A percentile compares a stretch with the other conserved stretches of the same genome.
These are phyloP conservation scores for Willisornis vidua DNA, from an alignment of 2,113 vertebrate species.

Conservation along the genomic window DNA sequence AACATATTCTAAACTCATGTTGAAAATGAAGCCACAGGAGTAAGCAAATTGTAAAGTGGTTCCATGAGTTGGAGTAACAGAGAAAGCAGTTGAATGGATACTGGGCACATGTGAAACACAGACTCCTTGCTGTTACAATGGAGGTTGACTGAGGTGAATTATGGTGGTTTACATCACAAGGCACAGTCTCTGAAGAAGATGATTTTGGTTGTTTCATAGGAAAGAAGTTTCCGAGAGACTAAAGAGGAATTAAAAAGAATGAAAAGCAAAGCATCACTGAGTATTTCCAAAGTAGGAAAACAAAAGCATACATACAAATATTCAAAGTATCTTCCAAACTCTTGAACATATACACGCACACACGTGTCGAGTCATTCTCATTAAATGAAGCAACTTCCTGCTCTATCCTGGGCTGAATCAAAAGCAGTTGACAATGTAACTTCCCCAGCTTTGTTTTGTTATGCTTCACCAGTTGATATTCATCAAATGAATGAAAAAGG, in stretches of 20 bases:
- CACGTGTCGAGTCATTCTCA: neutral
- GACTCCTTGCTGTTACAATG: neutral
- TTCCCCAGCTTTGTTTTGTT: neutral
- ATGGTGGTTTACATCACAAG: neutral
- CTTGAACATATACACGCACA: neutral
- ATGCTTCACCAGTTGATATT: neutral
- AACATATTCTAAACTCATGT: neutral
- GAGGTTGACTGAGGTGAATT: neutral
- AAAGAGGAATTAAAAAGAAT: neutral
- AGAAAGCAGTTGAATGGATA: neutral
- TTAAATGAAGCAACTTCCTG: neutral
- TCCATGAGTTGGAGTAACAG: neutral
- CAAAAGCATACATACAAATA: neutral
- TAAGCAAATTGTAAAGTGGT: neutral
- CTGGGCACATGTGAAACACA: neutral
- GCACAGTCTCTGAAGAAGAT: neutral
- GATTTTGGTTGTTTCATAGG: neutral
- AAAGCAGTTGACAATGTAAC: neutral
- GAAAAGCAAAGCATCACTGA: neutral
- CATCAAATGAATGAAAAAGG: neutral
- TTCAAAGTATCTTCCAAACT: neutral
- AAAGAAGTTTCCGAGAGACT: neutral
- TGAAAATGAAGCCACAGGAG: neutral
- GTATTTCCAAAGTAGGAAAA: neutral
- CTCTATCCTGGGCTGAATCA: neutral